These are phyloP conservation scores for Fratercula arctica DNA, from an alignment of 2,797 vertebrate species.

Conservation along the genomic window DNA sequence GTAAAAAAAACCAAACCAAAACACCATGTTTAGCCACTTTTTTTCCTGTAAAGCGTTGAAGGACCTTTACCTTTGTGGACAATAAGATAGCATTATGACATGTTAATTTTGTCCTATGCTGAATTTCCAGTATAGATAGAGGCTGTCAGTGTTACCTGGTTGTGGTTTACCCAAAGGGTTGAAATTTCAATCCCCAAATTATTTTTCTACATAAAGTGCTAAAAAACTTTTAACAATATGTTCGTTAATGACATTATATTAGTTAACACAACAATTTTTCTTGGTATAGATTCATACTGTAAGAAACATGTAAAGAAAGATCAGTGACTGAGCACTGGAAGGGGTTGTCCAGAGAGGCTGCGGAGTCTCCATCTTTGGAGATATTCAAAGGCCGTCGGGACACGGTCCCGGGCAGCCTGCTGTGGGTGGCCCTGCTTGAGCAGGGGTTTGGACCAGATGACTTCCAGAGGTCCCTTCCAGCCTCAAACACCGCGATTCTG, in stretches of 20 bases:
- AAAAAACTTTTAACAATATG: neutral
- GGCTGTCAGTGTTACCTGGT: neutral
- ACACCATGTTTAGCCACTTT: neutral
- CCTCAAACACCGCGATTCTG: neutral
- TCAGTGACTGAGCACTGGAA: neutral
- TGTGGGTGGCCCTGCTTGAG: neutral
- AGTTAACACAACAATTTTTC: neutral
- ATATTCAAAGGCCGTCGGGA: neutral
- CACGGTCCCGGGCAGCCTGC: neutral
- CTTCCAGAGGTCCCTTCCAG: neutral
- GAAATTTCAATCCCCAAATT: neutral
- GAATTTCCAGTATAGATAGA: neutral
- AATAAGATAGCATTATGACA: neutral
- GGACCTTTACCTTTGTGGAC: neutral
- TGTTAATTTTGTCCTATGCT: neutral
- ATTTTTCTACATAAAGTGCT: neutral
- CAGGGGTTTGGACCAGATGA: neutral
- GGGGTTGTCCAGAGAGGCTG: neutral
- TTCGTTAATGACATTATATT: neutral
- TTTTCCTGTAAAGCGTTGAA: neutral
- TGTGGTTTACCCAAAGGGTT: neutral
- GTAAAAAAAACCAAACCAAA: rapidly evolving
- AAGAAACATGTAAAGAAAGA: neutral
- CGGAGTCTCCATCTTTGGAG: neutral
- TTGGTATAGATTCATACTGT: neutral